phyloP scores from a whole-genome alignment of 1,140 invertebrate species.

The Drosophila serrata region DNA sequence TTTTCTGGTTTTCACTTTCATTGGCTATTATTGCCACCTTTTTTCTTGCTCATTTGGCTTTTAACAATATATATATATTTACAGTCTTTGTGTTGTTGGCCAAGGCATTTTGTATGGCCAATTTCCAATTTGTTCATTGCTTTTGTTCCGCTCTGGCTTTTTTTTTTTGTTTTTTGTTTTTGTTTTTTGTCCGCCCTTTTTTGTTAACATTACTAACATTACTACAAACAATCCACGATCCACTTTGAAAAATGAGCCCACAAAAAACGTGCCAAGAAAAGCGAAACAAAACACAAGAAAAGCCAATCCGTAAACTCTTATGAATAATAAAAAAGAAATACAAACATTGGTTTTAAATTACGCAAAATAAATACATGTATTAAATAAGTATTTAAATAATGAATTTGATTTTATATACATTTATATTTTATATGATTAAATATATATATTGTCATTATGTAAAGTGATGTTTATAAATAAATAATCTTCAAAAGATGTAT shows the following conservation, averaged over 20 bases:
- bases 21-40: constrained; percentile 13
- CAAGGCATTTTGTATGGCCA: constrained; percentile 21
- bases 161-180: too few species aligned
- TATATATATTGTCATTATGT: too few species aligned
- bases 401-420: background rate
- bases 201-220: constrained; percentile 6
- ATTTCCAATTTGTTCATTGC: constrained; percentile 20
- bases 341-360: constrained; percentile 8
- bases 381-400: background rate
- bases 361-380: background rate
- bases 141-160: constrained; percentile 32
- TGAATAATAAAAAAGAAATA: constrained; percentile 2
- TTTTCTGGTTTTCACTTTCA: constrained; percentile 51
- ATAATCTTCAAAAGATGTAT: background rate
- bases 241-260: background rate
- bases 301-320: background rate
- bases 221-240: background rate
- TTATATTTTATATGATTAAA: too few species aligned
- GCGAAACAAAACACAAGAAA: constrained; percentile 28
- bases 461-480: too few species aligned
- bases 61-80: constrained; percentile 22
- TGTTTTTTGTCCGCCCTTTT: constrained; percentile 28
- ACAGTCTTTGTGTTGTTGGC: constrained; percentile 13
- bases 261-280: constrained; percentile 32
- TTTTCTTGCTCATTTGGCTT: constrained; percentile 19